These are phyloP conservation scores for Catostylus mosaicus DNA, from an alignment of 30 jellyfish, hydroid and myxozoan species.

Conservation along the genomic window DNA sequence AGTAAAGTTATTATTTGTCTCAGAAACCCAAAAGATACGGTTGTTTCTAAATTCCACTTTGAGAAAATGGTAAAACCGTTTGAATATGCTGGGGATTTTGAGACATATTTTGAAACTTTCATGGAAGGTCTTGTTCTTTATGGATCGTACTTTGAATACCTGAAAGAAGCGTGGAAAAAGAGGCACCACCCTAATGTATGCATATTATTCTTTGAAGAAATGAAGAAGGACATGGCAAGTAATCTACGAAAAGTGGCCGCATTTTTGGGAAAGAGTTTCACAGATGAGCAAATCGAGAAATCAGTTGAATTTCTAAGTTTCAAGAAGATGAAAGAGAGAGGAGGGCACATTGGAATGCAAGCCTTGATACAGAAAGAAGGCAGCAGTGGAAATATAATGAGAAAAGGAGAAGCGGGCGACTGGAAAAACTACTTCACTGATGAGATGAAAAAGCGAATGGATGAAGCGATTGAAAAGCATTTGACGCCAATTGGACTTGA, in stretches of 20 bases:
- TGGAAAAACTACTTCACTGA: neutral
- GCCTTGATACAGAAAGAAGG: no score
- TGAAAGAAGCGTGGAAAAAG: neutral
- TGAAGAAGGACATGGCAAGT: neutral
- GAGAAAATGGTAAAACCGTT: neutral
- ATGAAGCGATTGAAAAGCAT: neutral
- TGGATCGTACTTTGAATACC: neutral
- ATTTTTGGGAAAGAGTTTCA: neutral
- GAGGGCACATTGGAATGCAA: neutral
- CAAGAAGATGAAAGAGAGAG: neutral
- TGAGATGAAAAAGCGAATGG: neutral
- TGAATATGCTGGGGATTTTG: neutral
- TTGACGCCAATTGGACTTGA: constrained; percentile 1
- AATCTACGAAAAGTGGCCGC: neutral
- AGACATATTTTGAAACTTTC: neutral
- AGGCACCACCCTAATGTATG: neutral
- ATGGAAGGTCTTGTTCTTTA: neutral
- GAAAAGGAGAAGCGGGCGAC: neutral
- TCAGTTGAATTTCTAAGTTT: neutral
- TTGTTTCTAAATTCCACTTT: neutral
- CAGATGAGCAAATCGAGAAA: neutral
- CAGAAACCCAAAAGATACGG: neutral
- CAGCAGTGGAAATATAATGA: neutral
- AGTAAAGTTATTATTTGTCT: neutral
- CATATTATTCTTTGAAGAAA: neutral